Base-by-base conservation (phyloP, 64 coral and sea anemone species). In the Stylophora pistillata region DNA sequence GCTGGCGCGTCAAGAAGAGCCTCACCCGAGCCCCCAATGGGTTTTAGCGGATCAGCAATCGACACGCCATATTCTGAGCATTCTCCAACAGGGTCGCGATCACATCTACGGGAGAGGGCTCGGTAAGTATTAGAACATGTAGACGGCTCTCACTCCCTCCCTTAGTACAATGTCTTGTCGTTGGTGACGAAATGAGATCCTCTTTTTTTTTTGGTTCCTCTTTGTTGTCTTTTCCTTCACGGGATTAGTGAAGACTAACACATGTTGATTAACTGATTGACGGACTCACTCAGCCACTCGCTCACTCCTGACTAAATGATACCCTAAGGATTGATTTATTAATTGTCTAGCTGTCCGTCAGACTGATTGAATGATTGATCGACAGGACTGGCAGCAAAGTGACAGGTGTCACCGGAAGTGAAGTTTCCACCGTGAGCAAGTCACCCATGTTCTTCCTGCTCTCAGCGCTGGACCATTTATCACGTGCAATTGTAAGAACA, bases 401-500 rank as follows among this genome's bases (percentile, higher is more conserved):
- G 31, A 96, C 94, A 76, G 85, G 85, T 0, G 69, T 74, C 52
- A 93, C 87, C 31, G 27, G 78, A 32, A 93, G 76, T 82, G 95
- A 93, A 31, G 56, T 58, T 56, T 59, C 77, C 56, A 21, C 58
- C 17, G 30, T 71, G 2, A 62, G n/a, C 34, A 92, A 76, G 53
- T 86, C 95, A 52, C 82, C 91, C 56, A 71, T 93, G 70, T 92
- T 93, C 60, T 93, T 90, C 65, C 64, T 96, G 11, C 88, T 72
- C 20, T 93, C 73, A 55, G 91, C 83, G 2, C 78, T 96, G 28
- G 60, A 76, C 10, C 86, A 93, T 76, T 86, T 98, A 15, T 91
- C 90, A 56, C 88, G 89, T 71, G 86, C 92, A 23, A 89, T 98
- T 73, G 96, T 98, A 73, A 79, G 96, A 95, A 76, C 4, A 7